These are phyloP conservation scores for Physeter macrocephalus DNA, from an alignment of 2,113 vertebrate species.

Conservation along the genomic window DNA sequence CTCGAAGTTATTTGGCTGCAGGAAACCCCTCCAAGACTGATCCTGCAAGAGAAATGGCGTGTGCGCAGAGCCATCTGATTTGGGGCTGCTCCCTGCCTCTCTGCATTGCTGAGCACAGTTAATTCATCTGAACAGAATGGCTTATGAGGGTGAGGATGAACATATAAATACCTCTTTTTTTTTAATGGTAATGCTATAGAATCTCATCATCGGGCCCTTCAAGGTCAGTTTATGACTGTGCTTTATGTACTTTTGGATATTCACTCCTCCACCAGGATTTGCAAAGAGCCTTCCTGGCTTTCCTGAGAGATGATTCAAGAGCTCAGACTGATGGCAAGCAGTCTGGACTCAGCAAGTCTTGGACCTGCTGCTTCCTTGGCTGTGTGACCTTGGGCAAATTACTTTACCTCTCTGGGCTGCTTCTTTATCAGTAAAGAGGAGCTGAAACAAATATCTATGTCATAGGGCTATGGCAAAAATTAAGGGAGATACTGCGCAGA, in stretches of 20 bases:
- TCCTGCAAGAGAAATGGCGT: constrained; percentile 28
- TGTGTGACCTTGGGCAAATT: not conserved
- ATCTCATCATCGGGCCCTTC: constrained; percentile 52
- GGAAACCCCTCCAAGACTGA: constrained; percentile 46
- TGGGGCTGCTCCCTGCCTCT: constrained; percentile 26
- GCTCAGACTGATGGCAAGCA: not conserved
- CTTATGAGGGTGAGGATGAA: constrained; percentile 63
- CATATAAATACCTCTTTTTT: constrained; percentile 57
- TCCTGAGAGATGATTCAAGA: not conserved
- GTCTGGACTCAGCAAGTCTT: not conserved
- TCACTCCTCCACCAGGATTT: not conserved
- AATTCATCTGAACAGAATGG: constrained; percentile 61
- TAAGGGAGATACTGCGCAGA: not conserved
- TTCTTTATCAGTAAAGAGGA: not conserved
- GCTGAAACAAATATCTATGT: rapidly evolving
- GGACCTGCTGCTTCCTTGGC: not conserved
- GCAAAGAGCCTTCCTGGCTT: not conserved
- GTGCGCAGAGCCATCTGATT: constrained; percentile 29
- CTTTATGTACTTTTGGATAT: not conserved
- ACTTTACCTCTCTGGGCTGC: not conserved
- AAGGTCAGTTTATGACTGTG: constrained; percentile 21
- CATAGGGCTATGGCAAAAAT: not conserved
- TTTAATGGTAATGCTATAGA: constrained; percentile 54
- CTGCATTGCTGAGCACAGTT: constrained; percentile 56
- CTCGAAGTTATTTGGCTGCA: not conserved